phyloP scores from a whole-genome alignment of 2,113 vertebrate genomes.

The Eulemur macaco region DNA sequence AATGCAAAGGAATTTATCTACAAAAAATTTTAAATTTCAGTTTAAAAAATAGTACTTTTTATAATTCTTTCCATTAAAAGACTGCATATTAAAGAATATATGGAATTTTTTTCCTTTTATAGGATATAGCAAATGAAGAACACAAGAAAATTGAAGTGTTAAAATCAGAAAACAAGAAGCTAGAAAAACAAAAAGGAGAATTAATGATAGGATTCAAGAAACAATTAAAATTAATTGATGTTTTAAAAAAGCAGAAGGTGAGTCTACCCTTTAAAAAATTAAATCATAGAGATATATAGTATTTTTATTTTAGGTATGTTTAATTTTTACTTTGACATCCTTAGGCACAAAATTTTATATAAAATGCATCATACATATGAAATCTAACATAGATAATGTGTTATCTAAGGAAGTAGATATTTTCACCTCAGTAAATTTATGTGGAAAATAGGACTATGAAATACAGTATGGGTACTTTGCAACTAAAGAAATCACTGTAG shows the following conservation, averaged over 20 bases:
- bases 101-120: constrained; percentile 26
- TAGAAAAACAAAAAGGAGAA: constrained; percentile 95
- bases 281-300: not conserved
- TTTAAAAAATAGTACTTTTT: constrained; percentile 42
- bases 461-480: not conserved
- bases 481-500: not conserved
- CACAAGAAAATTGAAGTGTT: constrained; percentile 91
- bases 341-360: not conserved
- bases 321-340: not conserved
- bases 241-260: constrained; percentile 97
- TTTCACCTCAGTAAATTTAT: not conserved
- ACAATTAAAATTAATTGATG: constrained; percentile 95
- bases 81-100: not conserved
- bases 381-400: not conserved
- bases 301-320: not conserved
- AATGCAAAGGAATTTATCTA: constrained; percentile 9
- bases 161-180: constrained; percentile 92
- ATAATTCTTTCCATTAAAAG: constrained; percentile 13
- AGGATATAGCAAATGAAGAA: constrained; percentile 91
- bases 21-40: constrained; percentile 9
- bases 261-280: constrained; percentile 49
- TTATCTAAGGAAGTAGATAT: not conserved
- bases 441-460: not conserved
- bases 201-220: constrained; percentile 95
- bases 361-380: constrained; percentile 8